phyloP scores from a whole-genome alignment of 2,888 invertebrate genomes.

The Drosophila stalkeri region DNA sequence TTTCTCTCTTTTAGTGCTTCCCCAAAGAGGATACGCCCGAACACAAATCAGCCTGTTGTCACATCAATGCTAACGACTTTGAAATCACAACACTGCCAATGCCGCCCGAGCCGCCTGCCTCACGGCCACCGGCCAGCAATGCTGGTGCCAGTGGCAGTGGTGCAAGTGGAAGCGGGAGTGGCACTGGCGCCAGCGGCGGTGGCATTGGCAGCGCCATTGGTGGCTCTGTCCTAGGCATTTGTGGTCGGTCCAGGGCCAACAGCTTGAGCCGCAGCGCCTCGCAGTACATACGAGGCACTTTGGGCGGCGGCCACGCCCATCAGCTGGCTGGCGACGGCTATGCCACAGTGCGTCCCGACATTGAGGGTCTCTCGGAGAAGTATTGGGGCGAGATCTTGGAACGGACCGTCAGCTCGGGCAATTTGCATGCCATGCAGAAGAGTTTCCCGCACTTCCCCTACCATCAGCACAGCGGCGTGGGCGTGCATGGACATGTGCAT shows the following conservation, averaged over 20 bases:
- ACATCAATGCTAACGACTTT: constrained; percentile 84
- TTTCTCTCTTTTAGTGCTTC: constrained; percentile 77
- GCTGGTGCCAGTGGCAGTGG: constrained; percentile 37
- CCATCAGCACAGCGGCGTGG: constrained; percentile 61
- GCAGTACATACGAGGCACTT: constrained; percentile 74
- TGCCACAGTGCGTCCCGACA: constrained; percentile 86
- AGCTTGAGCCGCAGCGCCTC: constrained; percentile 81
- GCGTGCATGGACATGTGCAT: constrained; percentile 45
- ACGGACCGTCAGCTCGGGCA: constrained; percentile 91
- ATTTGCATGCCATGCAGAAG: constrained; percentile 89
- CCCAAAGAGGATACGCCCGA: constrained; percentile 83
- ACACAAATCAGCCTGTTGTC: constrained; percentile 84
- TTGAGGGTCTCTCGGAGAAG: constrained; percentile 89
- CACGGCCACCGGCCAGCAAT: constrained; percentile 79
- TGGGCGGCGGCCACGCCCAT: constrained; percentile 60
- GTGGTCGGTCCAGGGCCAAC: constrained; percentile 79
- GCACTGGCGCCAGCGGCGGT: constrained; percentile 26
- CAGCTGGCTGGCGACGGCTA: constrained; percentile 53
- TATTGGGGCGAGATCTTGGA: constrained; percentile 92
- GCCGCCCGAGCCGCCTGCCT: constrained; percentile 84
- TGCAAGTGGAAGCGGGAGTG: neutral
- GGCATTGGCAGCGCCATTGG: constrained; percentile 68
- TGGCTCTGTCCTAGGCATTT: constrained; percentile 81
- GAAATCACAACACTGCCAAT: constrained; percentile 84
- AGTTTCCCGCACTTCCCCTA: constrained; percentile 79